Base-by-base conservation (phyloP, 1,140 invertebrate genomes). In the Lordiphosa mommai region DNA sequence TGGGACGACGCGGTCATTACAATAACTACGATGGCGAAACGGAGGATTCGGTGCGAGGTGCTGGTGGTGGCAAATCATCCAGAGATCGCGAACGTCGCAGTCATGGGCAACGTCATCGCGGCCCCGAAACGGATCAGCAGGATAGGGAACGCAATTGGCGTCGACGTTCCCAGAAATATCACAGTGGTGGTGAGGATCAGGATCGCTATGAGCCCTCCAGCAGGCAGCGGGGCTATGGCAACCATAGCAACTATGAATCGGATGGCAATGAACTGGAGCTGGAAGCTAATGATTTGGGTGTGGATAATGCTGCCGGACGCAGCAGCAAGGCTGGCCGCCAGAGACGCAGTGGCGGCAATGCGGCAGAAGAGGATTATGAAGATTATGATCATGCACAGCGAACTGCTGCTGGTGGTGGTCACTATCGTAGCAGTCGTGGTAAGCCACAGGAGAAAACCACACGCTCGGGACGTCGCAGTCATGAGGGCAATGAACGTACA, bases 31-130 rank as follows among this genome's bases (percentile, higher is more conserved):
- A 82, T 10, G 79, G 82, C 20, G 77, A 88, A 40, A 76, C 73
- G 9, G 88, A 89, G 33, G 79, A 85, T 16, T 86, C 84, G 0
- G 65, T 77, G 10, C 69, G 77, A 12, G 71, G 61, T 8, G 32
- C 30, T 2, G 55, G 30, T 14, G 50, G 48, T 34, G 30, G 13
- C 27, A 80, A 74, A 30, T 38, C 74, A 0, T 7, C 27, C 3
- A 37, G 74, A 7, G 76, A 80, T 1, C 3, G 9, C 2, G 69
- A 79, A 4, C 74, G 77, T 4, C 72, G 76, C 32, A 53, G 32
- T 14, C 61, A 74, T 2, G 74, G 76, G 0, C 74, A 50, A n/a
- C 47, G 68, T 5, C 60, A 49, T 8, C 65, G 49, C 14, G 58
- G 53, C 9, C 4, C 33, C 1, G 65, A 65, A 27, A 13, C 40